Percentiles rank a stretch among this genome's conserved stretches.
Evolutionary conservation across 2,797 vertebrate genomes (phyloP).

Genomic region (Leuciscus waleckii): DNA sequence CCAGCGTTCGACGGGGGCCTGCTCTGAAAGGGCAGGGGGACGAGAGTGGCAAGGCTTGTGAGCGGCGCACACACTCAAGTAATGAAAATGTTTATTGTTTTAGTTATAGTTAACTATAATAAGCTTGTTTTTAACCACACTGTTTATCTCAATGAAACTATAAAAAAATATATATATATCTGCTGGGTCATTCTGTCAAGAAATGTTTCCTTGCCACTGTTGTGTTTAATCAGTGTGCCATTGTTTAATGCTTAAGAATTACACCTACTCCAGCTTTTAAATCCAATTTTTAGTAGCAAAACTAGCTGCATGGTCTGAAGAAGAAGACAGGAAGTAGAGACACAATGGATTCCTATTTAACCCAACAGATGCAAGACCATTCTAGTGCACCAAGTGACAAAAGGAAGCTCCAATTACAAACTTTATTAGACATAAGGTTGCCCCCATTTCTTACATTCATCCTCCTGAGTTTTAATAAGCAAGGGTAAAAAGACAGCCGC

Average conservation of each 20-base stretch:
- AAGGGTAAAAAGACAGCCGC: slow-evolving; percentile 53
- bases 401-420: slow-evolving; percentile 55
- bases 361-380: slow-evolving; percentile 49
- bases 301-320: background rate
- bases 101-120: background rate
- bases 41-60: too few species aligned
- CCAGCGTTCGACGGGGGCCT: too few species aligned
- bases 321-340: background rate
- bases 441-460: slow-evolving; percentile 44
- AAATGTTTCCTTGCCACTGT: background rate
- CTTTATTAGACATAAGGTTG: slow-evolving; percentile 48
- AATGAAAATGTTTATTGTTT: too few species aligned
- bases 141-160: background rate
- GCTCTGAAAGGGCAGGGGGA: too few species aligned
- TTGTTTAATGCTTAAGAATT: background rate
- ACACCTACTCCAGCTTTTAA: background rate
- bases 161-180: background rate
- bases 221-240: background rate
- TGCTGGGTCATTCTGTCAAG: background rate
- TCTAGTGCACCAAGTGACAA: slow-evolving; percentile 45
- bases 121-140: background rate
- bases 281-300: background rate
- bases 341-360: slow-evolving; percentile 18
- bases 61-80: background rate
- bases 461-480: slow-evolving; percentile 21